Conservation (phyloP, 2,888 invertebrate genomes). For the Zygothrica quintamaculata region DNA sequence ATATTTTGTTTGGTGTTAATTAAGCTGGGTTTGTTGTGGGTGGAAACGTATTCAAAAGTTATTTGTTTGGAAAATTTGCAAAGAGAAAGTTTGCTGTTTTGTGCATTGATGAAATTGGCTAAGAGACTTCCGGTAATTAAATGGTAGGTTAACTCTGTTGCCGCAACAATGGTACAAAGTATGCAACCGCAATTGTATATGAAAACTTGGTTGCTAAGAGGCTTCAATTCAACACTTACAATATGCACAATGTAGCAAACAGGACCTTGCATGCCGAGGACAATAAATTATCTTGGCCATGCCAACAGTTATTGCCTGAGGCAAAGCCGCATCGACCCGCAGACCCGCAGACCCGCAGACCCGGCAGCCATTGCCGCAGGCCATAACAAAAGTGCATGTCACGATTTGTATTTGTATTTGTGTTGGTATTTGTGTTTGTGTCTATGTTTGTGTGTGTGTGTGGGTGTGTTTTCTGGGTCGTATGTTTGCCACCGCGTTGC, state of each 20-base stretch:
- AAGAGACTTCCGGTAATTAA: constrained; percentile 29
- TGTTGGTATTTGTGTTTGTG: constrained; percentile 1
- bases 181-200: constrained; percentile 22
- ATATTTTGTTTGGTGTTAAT: constrained; percentile 29
- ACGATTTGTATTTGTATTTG: constrained; percentile 47
- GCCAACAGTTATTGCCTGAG: constrained; percentile 33
- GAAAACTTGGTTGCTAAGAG: constrained; percentile 19
- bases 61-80: constrained; percentile 21
- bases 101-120: constrained; percentile 1
- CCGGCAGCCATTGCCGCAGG: constrained; percentile 37
- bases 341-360: background rate
- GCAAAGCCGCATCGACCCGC: background rate
- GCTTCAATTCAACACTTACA: constrained; percentile 20
- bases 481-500: constrained; percentile 48
- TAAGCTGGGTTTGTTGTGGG: constrained; percentile 26
- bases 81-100: constrained; percentile 6
- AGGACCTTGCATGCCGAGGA: constrained; percentile 32
- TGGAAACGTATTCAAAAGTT: constrained; percentile 12
- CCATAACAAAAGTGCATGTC: constrained; percentile 53
- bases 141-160: constrained; percentile 7
- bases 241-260: constrained; percentile 23
- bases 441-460: constrained; percentile 9
- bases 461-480: constrained; percentile 10
- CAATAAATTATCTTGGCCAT: constrained; percentile 55
- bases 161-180: constrained; percentile 10